Base-by-base conservation (phyloP, 2,797 vertebrate species). In the Hozukius guyotensis region DNA sequence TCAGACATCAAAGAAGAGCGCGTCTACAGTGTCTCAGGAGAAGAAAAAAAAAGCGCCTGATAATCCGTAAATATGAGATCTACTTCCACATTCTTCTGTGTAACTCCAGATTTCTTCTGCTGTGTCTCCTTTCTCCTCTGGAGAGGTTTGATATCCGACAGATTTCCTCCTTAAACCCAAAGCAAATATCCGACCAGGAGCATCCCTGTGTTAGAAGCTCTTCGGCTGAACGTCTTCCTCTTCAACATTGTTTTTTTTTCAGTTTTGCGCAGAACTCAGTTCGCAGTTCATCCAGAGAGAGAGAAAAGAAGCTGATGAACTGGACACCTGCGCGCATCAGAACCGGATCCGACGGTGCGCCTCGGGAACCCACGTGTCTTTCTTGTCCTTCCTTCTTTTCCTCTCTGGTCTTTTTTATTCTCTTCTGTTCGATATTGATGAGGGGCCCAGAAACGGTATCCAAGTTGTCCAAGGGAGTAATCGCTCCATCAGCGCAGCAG, bases 1-100 rank as follows among this genome's bases (percentile, higher is more conserved):
- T 87, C 89, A 83, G 93, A 92, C 95, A 95, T 95, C 63, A 91
- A 94, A 88, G 82, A 89, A 88, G 80, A 83, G 82, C 69, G 68
- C 76, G 59, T 81, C 63, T 53, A 20, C 82, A 69, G 69, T 59
- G 77, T 72, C 70, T 61, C 65, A 55, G 81, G 20, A 82, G 87
- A 86, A 91, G 73, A 87, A 84, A 83, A 81, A 83, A 81, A 36
- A 36, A 8, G 32, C 9, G 59, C 25, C 64, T 36, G 68, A 32
- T 89, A 91, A 91, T 92, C 90, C 89, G 64, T 53, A 70, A 87
- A 78, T 59, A 16, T 7, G 4, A 57, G 69, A 24, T 69, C 49
- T 49, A 84, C 87, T 88, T 57, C 34, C 25, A 67, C 14, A 38
- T 38, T 38, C 18, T n/a, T 80, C 63, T 49, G 67, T 38, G 65